phyloP scores from a whole-genome alignment of 1,140 invertebrate genomes.

The Tetraneura akinire region DNA sequence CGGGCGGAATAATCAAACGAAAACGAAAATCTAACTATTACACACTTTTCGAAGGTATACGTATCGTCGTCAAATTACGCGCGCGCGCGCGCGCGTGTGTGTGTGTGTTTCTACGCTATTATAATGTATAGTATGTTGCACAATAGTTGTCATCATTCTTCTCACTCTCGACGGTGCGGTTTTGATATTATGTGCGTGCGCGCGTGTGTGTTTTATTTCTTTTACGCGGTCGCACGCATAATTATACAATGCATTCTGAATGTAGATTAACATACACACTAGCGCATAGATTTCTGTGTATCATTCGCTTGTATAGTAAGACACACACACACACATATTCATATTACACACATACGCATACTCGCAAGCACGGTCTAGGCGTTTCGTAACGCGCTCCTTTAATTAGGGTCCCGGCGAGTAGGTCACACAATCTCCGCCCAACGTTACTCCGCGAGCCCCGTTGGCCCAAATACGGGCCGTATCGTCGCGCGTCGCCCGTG shows the following conservation, averaged over 20 bases:
- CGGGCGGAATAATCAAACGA: neutral
- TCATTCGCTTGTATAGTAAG: neutral
- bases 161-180: conserved; percentile 38
- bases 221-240: conserved; percentile 3
- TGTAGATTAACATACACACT: conserved; percentile 34
- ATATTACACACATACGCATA: neutral
- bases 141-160: conserved; percentile 40
- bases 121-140: conserved; percentile 1
- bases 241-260: conserved; percentile 29
- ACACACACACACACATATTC: neutral
- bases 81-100: neutral
- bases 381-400: conserved; percentile 49
- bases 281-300: neutral
- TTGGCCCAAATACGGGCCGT: conserved; percentile 7
- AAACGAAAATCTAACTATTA: conserved; percentile 14
- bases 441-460: conserved; percentile 6
- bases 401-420: conserved; percentile 51
- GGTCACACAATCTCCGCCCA: conserved; percentile 51
- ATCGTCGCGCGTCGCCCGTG: neutral
- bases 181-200: neutral
- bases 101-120: neutral
- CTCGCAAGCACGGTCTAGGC: conserved; percentile 24
- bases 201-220: neutral
- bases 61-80: too few relatives aligned
- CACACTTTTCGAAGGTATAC: neutral